Evolutionary conservation across 2,797 vertebrate species (phyloP).

Genomic region (Typhlichthys eigenmanni): DNA sequence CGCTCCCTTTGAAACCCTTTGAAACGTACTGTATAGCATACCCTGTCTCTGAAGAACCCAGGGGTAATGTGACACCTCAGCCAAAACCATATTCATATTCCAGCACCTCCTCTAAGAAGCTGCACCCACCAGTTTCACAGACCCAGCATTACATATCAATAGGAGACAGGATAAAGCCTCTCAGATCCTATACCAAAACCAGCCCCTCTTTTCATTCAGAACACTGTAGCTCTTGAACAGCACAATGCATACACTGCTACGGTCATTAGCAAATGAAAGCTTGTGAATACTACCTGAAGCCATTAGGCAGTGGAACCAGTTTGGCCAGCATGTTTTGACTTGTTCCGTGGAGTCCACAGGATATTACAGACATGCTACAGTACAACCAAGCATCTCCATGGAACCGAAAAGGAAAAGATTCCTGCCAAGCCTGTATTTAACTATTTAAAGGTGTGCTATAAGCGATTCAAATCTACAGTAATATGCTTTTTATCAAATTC

Average conservation of each 20-base stretch:
- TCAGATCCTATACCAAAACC: background rate
- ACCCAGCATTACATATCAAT: constrained; percentile 14
- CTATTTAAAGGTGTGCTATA: too few relatives aligned
- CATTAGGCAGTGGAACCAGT: constrained; percentile 66
- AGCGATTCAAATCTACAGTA: too few relatives aligned
- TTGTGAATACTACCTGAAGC: constrained; percentile 32
- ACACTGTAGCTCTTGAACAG: background rate
- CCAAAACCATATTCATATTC: constrained; percentile 17
- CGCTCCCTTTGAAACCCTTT: constrained; percentile 13
- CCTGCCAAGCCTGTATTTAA: too few relatives aligned
- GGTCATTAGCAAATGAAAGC: constrained; percentile 41
- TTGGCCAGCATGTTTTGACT: constrained; percentile 64
- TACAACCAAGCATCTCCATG: background rate
- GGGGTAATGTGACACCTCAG: constrained; percentile 52
- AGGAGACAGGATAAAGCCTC: background rate
- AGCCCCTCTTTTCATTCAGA: constrained; percentile 19
- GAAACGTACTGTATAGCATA: too few relatives aligned
- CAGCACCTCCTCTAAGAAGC: background rate
- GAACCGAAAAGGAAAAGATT: constrained; percentile 7
- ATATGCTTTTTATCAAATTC: too few relatives aligned
- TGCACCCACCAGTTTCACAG: constrained; percentile 11
- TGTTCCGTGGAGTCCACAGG: constrained; percentile 30
- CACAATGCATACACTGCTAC: constrained; percentile 17
- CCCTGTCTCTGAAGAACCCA: constrained; percentile 15
- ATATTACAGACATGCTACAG: constrained; percentile 27